Base-by-base conservation (phyloP, 2,797 vertebrate species). In the Crypturellus tataupa region DNA sequence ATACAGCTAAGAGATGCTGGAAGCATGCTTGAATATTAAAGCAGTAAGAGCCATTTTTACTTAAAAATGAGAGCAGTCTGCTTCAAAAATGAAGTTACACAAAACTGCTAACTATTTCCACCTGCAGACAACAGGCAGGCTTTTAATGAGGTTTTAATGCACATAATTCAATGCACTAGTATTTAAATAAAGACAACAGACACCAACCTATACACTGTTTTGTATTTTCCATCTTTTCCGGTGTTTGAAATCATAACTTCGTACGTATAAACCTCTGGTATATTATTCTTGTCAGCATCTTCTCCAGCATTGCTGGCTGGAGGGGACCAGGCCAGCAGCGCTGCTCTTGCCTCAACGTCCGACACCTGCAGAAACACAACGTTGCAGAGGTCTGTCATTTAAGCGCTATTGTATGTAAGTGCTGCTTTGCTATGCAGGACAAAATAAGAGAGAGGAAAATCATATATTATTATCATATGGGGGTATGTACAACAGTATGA, bases 201-300 rank as follows among this genome's bases (percentile, higher is more conserved):
- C 80, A 96, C 98, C 89, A 97, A 99, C 99, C 98, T 94, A 96
- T 99, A 98, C 42, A 98, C 96, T 96, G 97, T 98, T 97, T 97
- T 99, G 97, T 98, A 99, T 95, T 98, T 99, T 59, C 98, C 99
- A 85, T 99, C 99, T 97, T 98, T 99, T 91, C 99, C 99, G 3
- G 96, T 98, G 95, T 95, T 98, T 33, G 99, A 99, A 93, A 99
- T 77, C 33, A 98, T 98, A 79, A 99, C 98, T 97, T 99, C 99
- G 0, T 99, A 99, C 87, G 95, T 98, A 96, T 98, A 96, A 81
- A 97, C 91, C n/a, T 99, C 98, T 35, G 94, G 96, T 42, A 94
- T n/a, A 70, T 92, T 89, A 53, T 97, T 98, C 56, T 95, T 96
- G 14, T 96, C 97, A 96, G 95, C 72, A 2, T 98, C 98, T 23